Base-by-base conservation (phyloP, 2,888 invertebrate genomes). In the Strigamia crassipes region DNA sequence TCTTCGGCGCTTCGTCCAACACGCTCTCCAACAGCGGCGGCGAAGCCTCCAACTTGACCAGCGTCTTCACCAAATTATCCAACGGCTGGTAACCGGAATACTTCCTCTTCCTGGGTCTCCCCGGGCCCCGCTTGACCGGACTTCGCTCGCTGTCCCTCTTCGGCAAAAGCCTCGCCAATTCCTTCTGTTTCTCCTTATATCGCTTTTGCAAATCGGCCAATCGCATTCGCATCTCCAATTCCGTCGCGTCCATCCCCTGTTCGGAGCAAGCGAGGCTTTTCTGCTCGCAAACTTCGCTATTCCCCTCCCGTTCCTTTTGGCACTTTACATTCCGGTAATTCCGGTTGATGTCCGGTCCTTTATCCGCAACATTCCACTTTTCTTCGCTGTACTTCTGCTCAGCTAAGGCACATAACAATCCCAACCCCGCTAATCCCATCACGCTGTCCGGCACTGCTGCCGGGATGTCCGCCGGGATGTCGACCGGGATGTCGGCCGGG, bases 341-440 rank as follows among this genome's bases (percentile, higher is more conserved):
- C 8, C 85, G 85, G 61, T 85, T 85, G 13, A 85, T 83, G 42
- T 86, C 86, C 9, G 34, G 66, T 56, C 23, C 15, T 31, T 78
- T 81, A 12, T 79, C 46, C n/a, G 15, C 38, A 34, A 34, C 34
- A 9, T 12, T 79, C 56, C 56, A 38, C 13, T 51, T 79, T 79
- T 94, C 94, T 86, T 94, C 94, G 89, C 92, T 91, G 84, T 94
- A 93, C 84, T 94, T 90, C 86, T 95, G 94, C 86, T 95, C 95
- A 0, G 95, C 96, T 83, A 95, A 89, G 10, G 94, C 94, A 87
- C 95, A 95, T 34, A 96, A 88, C 42, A 96, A 87, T 81, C 93
- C 93, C 18, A 96, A 88, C 0, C 88, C 88, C 78, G 85, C 86
- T 10, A 86, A 83, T 83, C 83, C 80, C 10, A 46, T 81, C 15